Percentiles rank a stretch among this genome's conserved stretches.
Evolutionary conservation across 2,113 vertebrate species (phyloP).

Genomic region (Sapayoa aenigma): DNA sequence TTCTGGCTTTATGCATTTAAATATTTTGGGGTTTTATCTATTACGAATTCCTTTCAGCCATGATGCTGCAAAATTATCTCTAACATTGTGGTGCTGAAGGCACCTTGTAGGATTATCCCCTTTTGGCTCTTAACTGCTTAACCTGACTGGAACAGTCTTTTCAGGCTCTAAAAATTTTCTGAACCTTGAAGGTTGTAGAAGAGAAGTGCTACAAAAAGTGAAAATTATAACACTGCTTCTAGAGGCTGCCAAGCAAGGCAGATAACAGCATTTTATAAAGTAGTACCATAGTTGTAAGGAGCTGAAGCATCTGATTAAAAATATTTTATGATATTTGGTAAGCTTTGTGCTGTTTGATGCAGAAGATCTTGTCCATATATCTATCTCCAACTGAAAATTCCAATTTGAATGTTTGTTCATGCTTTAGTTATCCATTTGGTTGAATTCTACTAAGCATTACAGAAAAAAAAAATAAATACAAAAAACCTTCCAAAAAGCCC

Average conservation of each 20-base stretch:
- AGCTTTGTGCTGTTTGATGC: neutral
- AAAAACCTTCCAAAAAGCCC: neutral
- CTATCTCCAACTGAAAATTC: neutral
- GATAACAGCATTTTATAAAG: neutral
- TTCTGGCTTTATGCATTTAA: neutral
- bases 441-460: neutral
- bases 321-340: neutral
- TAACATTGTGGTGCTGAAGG: neutral
- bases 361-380: neutral
- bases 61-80: neutral
- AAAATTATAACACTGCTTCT: neutral
- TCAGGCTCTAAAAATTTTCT: neutral
- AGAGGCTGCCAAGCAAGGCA: neutral
- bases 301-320: neutral
- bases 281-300: neutral
- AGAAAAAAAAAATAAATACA: neutral
- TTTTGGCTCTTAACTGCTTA: neutral
- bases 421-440: neutral
- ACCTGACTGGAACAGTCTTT: neutral
- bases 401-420: neutral
- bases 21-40: neutral
- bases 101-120: neutral
- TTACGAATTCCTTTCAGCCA: neutral
- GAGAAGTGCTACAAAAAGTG: neutral
- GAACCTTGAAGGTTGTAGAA: neutral